Evolutionary conservation across 1,140 invertebrate species (phyloP), one percentile per base, ranked within the genome.

Genomic region (Atta texana): DNA sequence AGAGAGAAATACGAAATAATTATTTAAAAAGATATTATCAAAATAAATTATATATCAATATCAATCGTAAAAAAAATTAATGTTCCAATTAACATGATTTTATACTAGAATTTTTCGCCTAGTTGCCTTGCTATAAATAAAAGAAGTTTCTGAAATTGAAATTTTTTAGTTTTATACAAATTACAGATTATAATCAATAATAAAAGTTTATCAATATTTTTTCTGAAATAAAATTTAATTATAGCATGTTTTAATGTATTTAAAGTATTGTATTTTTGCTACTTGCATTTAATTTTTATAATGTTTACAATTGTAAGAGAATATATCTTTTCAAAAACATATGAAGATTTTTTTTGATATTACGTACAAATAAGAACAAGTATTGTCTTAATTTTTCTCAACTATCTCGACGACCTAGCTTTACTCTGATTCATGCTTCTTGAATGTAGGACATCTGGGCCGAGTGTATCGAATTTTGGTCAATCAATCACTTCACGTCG

Each of bases 391-490:
- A n/a, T 3, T 55, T 53, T 31, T 39, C 14, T 69, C 8, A 5
- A 53, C 2, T 18, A 39, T 71, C 10, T 24, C 28, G 44, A 31
- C 10, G n/a, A 80, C 31, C n/a, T 75, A 57, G 39, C 28, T 16
- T 75, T 18, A 12, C 24, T 61, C 21, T 18, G 18, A 84, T 61
- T 84, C 61, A 71, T 64, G 21, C 31, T 2, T n/a, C 34, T 74
- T 12, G 24, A 74, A 84, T 84, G 39, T 75, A 84, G 69, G 71
- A 87, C 88, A 89, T 74, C 88, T 87, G 88, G 84, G n/a, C 66
- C 49, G 57, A 57, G 53, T 87, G 72, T 59, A 51, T 51, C 55
- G 59, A 61, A 78, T 78, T 72, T 78, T 82, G 16, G 7, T 18
- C 28, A 64, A 89, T 90, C 63, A 59, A 88, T 89, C 81, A 88